Percentiles rank a stretch among this genome's conserved stretches.
Evolutionary conservation across 2,797 vertebrate genomes (phyloP).

Genomic region (Gadopsis marmoratus): DNA sequence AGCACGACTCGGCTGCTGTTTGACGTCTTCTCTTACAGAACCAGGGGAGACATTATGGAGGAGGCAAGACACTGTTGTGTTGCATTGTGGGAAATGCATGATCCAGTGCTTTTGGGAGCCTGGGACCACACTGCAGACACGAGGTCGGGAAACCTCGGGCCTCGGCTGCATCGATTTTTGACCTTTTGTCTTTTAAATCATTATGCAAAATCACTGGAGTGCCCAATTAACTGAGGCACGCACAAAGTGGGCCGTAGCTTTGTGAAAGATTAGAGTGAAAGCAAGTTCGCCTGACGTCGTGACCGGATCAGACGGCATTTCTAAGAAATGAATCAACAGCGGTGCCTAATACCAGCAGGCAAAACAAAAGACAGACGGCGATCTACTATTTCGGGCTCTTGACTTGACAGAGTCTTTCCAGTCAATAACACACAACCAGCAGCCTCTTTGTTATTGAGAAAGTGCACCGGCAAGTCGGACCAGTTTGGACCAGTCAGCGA

Average conservation of each 20-base stretch:
- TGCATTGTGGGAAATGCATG: conserved; percentile 9
- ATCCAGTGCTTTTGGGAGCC: not conserved
- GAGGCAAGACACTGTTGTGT: not conserved
- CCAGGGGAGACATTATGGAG: too few species aligned
- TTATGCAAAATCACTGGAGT: conserved; percentile 3
- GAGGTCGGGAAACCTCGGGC: not conserved
- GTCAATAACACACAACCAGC: conserved; percentile 2
- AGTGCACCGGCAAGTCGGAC: conserved; percentile 65
- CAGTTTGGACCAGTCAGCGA: conserved; percentile 47
- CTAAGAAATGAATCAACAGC: not conserved
- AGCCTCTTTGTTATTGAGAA: conserved; percentile 8
- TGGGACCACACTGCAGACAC: not conserved
- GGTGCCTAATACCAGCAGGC: not conserved
- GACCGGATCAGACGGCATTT: not conserved
- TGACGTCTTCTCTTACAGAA: too few species aligned
- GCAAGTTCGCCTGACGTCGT: not conserved
- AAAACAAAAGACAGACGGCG: conserved; percentile 6
- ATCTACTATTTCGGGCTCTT: not conserved
- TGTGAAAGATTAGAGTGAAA: conserved; percentile 5
- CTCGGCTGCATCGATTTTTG: not conserved
- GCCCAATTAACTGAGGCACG: not conserved
- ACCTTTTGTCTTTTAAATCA: not conserved
- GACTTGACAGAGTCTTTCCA: not conserved
- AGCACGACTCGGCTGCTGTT: not conserved
- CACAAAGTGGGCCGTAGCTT: not conserved